Evolutionary conservation across 2,888 invertebrate genomes (phyloP), one percentile per base, ranked within the genome.

Genomic region (Cloeon dipterum): DNA sequence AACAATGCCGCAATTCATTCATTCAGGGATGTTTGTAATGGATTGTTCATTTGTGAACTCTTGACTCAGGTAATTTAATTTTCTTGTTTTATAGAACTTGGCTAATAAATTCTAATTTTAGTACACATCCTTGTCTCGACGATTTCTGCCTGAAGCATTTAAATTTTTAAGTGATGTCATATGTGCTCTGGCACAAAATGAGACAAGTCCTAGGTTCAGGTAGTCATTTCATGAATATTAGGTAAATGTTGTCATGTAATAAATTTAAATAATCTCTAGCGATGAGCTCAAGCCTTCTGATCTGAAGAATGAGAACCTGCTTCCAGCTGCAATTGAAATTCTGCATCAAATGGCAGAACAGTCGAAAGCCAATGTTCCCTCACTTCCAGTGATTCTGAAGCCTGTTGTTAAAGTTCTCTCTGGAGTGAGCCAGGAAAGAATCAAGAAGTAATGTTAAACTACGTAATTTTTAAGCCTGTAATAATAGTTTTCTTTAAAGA

Each of bases 71-170:
- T 73, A 53, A 54, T 23, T n/a, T n/a, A n/a, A n/a, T n/a, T n/a
- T n/a, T n/a, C n/a, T n/a, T n/a, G n/a, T n/a, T n/a, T n/a, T n/a
- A n/a, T n/a, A n/a, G n/a, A 7, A 23, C 11, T 32, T 5, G 4
- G 16, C 3, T 17, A 34, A 34, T 4, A 21, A 25, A 14, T 26
- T 36, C n/a, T 38, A 32, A 21, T 29, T 39, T 32, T 19, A 75
- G 71, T 86, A 75, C 52, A 74, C 78, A 1, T 52, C 59, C 1
- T 52, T 79, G 23, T 86, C 86, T 1, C 83, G 82, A 56, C 62
- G 88, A 46, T 75, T 75, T 46, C 61, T 79, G 16, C 88, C 93
- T 0, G 71, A 82, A 13, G 75, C 68, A 0, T 59, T 89, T 2
- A 83, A 77, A 52, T 89, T 75, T 49, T 58, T 78, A 32, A 57